phyloP scores from a whole-genome alignment of 2,888 invertebrate species.

The Hirtodrosophila trivittata region DNA sequence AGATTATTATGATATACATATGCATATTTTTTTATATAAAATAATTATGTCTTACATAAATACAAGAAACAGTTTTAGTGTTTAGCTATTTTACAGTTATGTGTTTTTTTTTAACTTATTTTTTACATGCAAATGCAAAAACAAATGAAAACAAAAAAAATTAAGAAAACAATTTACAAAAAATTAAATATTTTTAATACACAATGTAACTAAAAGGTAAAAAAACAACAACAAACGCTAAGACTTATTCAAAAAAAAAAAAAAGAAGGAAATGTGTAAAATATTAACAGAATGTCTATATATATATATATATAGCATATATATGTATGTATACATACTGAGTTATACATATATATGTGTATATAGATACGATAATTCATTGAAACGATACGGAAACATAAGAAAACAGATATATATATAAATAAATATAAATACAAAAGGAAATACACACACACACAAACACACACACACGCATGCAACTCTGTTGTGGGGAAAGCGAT shows the following conservation, averaged over 20 bases:
- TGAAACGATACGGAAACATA: slow-evolving; percentile 32
- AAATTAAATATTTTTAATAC: slow-evolving; percentile 70
- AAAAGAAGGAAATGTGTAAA: slow-evolving; percentile 55
- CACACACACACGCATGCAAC: slow-evolving; percentile 18
- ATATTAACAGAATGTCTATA: slow-evolving; percentile 66
- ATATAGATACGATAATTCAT: slow-evolving; percentile 27
- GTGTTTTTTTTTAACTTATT: slow-evolving; percentile 67
- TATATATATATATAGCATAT: slow-evolving; percentile 25
- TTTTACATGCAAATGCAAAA: slow-evolving; percentile 48
- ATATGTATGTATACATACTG: slow-evolving; percentile 29
- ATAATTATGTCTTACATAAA: slow-evolving; percentile 53
- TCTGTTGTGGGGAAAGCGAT: slow-evolving; percentile 36
- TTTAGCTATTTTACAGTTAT: slow-evolving; percentile 67
- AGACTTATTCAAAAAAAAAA: slow-evolving; percentile 75
- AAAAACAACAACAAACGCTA: slow-evolving; percentile 70
- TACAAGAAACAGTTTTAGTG: slow-evolving; percentile 56
- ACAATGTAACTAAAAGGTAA: slow-evolving; percentile 59
- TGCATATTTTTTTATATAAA: slow-evolving; percentile 69
- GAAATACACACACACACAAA: slow-evolving; percentile 3
- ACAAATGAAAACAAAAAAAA: slow-evolving; percentile 33
- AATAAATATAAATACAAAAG: slow-evolving; percentile 2
- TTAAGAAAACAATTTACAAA: slow-evolving; percentile 43
- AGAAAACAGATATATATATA: slow-evolving; percentile 20
- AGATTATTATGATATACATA: slow-evolving; percentile 38
- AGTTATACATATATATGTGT: slow-evolving; percentile 38